Evolutionary conservation across 2,797 vertebrate genomes (phyloP), one percentile per base, ranked within the genome.

Genomic region (Pachyuromys duprasi): DNA sequence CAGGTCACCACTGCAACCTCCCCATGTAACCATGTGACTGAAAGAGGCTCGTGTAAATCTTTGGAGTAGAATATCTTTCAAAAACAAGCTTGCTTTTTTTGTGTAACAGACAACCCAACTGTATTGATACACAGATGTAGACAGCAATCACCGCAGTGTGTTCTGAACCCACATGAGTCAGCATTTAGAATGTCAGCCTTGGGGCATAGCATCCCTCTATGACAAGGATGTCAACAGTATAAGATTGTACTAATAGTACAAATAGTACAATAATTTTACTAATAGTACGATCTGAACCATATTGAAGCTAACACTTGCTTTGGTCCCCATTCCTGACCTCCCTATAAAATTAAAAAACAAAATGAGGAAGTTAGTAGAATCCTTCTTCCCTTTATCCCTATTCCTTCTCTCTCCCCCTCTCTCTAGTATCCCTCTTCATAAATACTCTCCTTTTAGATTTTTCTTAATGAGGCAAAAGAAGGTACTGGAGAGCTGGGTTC

Each of bases 391-490:
- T 72, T 79, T 57, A 24, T 69, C 86, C 42, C 2, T 39, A 3
- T 8, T 49, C 17, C 49, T 22, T 45, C 17, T 39, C 62, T 31
- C 63, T 89, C 81, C 97, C 63, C 89, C 95, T 96, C 79, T 90
- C 75, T 93, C 63, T 83, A 82, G 31, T 89, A 93, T 42, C 49
- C 65, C 63, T 91, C 79, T 13, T 95, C 67, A 11, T 70, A 87
- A 95, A 57, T 76, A 91, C 18, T 69, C 92, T 88, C 8, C 62
- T 90, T 95, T 87, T 11, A 70, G 83, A 31, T 11, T 63, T 95
- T 87, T 92, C 82, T 92, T 87, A 90, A 70, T 57, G 72, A 90
- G 31, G 60, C 33, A 63, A 91, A 75, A 75, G 79, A 95, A 96
- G 18, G 62, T 31, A 94, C 93, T 86, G 63, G 81, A 93, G 49